These are phyloP conservation scores for Solenopsis invicta DNA, from an alignment of 1,140 invertebrate genomes.

Conservation along the genomic window DNA sequence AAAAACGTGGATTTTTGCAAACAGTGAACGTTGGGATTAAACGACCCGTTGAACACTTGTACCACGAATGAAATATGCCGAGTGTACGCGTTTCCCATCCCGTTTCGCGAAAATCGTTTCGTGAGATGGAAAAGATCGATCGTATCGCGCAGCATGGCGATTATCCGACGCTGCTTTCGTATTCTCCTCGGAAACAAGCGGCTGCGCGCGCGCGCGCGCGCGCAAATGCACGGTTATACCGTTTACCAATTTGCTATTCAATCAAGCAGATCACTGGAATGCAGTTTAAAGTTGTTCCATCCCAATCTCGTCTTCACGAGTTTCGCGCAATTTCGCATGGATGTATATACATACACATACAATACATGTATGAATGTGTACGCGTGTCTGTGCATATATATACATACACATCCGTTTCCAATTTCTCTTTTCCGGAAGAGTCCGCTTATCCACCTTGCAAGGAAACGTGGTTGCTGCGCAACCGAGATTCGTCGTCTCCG, in stretches of 20 bases:
- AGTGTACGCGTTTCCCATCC: slow-evolving; percentile 53
- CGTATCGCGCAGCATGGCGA: slow-evolving; percentile 56
- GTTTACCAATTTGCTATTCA: slow-evolving; percentile 72
- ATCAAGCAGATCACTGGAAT: slow-evolving; percentile 75
- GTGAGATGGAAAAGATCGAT: slow-evolving; percentile 62
- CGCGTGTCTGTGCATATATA: neutral
- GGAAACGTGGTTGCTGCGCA: slow-evolving; percentile 61
- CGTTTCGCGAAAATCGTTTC: slow-evolving; percentile 52
- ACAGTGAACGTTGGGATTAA: slow-evolving; percentile 36
- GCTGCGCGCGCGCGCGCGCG: slow-evolving; percentile 26
- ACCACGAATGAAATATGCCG: slow-evolving; percentile 53
- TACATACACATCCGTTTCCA: slow-evolving; percentile 61
- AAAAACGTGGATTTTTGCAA: slow-evolving; percentile 43
- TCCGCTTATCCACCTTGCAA: slow-evolving; percentile 60
- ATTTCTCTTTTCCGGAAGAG: slow-evolving; percentile 72
- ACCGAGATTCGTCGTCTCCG: slow-evolving; percentile 31
- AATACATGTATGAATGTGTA: neutral
- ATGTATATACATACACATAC: neutral
- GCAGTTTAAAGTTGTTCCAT: slow-evolving; percentile 73
- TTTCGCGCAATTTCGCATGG: slow-evolving; percentile 64
- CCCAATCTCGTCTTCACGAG: slow-evolving; percentile 70
- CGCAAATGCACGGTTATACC: slow-evolving; percentile 60
- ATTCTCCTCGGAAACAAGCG: slow-evolving; percentile 62
- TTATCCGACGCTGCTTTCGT: slow-evolving; percentile 59
- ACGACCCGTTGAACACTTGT: slow-evolving; percentile 55